phyloP scores from a whole-genome alignment of 1,140 invertebrate species.

The Rhysida immarginata region DNA sequence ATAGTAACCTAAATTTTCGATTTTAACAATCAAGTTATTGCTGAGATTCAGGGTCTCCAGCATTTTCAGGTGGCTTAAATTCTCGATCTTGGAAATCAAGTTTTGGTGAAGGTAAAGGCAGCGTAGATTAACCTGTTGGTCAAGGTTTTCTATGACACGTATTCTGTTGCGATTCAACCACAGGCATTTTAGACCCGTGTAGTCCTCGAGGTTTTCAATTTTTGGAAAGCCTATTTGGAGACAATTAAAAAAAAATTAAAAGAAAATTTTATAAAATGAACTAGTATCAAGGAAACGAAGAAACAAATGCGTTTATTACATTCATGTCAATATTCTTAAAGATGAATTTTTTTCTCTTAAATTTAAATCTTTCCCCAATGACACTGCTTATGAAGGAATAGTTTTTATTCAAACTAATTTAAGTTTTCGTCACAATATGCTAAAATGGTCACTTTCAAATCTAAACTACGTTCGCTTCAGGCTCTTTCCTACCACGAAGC shows the following conservation, averaged over 20 bases:
- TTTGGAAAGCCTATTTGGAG: slow-evolving; percentile 48
- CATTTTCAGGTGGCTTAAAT: slow-evolving; percentile 49
- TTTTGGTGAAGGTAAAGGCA: slow-evolving; percentile 82
- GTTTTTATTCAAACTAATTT: too few species aligned
- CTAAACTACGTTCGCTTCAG: too few species aligned
- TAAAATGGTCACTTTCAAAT: too few species aligned
- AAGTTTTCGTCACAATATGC: too few species aligned
- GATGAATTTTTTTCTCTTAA: too few species aligned
- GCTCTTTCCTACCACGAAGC: too few species aligned
- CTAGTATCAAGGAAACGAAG: neutral
- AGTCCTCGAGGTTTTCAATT: slow-evolving; percentile 87
- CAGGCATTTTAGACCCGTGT: slow-evolving; percentile 75
- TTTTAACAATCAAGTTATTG: slow-evolving; percentile 61
- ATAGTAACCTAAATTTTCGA: slow-evolving; percentile 70
- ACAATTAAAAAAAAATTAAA: slow-evolving; percentile 1
- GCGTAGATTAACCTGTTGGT: slow-evolving; percentile 54
- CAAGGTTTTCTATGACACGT: slow-evolving; percentile 60
- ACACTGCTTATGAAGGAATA: too few species aligned
- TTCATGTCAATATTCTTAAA: too few species aligned
- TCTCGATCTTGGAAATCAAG: slow-evolving; percentile 68
- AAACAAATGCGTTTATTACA: too few species aligned
- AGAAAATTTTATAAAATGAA: neutral
- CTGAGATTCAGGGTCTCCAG: slow-evolving; percentile 75
- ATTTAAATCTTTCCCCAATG: too few species aligned
- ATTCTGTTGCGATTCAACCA: slow-evolving; percentile 91